Percentiles rank a stretch among this genome's conserved stretches.
These are phyloP conservation scores for Acipenser oxyrinchus DNA, from an alignment of 2,797 vertebrate species.

Conservation along the genomic window DNA sequence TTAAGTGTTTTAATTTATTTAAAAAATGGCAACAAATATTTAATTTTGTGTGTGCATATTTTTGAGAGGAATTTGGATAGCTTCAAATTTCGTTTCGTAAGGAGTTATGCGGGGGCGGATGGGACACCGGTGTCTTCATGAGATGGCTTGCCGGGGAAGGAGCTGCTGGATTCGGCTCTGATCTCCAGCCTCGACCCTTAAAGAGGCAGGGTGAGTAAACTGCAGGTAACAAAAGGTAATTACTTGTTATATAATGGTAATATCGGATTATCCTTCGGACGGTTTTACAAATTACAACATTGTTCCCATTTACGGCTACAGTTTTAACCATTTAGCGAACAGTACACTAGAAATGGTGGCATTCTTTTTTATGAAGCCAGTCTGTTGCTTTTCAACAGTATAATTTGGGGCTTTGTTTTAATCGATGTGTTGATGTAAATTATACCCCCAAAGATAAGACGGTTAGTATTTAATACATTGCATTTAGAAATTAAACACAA, in stretches of 20 bases:
- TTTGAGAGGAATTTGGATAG: neutral
- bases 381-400: too few relatives aligned
- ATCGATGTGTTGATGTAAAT: too few relatives aligned
- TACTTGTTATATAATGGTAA: neutral
- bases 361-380: too few relatives aligned
- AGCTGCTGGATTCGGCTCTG: conserved; percentile 6
- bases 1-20: too few relatives aligned
- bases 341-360: too few relatives aligned
- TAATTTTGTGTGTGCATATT: conserved; percentile 10
- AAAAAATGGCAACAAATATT: conserved; percentile 33
- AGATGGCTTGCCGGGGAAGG: neutral
- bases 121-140: neutral
- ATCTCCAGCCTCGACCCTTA: neutral
- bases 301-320: neutral
- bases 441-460: too few relatives aligned
- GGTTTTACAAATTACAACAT: neutral
- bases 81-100: neutral
- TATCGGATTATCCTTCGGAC: neutral
- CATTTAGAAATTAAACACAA: too few relatives aligned
- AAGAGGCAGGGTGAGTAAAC: neutral
- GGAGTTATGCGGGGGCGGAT: neutral
- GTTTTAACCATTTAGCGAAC: neutral
- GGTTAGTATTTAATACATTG: too few relatives aligned
- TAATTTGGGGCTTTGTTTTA: too few relatives aligned
- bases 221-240: neutral